A percentile compares a stretch with the other conserved stretches of the same genome.
Conservation (phyloP, 1,140 invertebrate genomes). For the Diorhabda carinulata region DNA sequence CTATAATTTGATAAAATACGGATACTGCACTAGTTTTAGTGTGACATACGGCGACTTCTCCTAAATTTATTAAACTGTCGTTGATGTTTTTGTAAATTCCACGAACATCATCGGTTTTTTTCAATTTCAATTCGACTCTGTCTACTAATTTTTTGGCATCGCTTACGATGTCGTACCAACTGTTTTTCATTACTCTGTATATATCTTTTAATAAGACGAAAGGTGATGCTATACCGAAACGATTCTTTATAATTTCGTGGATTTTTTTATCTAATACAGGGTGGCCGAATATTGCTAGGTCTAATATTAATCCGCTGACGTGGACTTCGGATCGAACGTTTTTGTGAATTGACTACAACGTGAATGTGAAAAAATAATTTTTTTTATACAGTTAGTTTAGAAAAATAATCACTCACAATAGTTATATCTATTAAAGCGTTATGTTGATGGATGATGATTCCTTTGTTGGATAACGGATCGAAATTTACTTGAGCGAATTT, state of each 20-base stretch:
- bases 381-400: background rate
- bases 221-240: conserved; percentile 40
- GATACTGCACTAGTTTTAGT: conserved; percentile 47
- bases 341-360: conserved; percentile 26
- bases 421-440: conserved; percentile 27
- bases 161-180: background rate
- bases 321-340: conserved; percentile 22
- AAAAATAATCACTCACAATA: conserved; percentile 22
- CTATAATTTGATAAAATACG: conserved; percentile 53
- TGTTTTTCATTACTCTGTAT: background rate
- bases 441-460: conserved; percentile 20
- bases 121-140: conserved; percentile 28
- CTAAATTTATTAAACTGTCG: conserved; percentile 30
- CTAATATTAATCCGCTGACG: conserved; percentile 30
- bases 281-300: conserved; percentile 60
- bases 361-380: background rate
- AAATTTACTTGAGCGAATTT: conserved; percentile 3
- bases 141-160: conserved; percentile 19
- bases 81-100: conserved; percentile 47
- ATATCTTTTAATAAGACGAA: conserved; percentile 1
- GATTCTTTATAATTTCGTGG: conserved; percentile 47
- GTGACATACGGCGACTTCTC: conserved; percentile 43
- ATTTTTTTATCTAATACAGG: conserved; percentile 54
- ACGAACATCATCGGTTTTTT: conserved; percentile 30
- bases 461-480: conserved; percentile 17